A percentile compares a stretch with the other conserved stretches of the same genome.
Evolutionary conservation across 2,888 invertebrate genomes (phyloP).

Genomic region (Macroteleia sp.): DNA sequence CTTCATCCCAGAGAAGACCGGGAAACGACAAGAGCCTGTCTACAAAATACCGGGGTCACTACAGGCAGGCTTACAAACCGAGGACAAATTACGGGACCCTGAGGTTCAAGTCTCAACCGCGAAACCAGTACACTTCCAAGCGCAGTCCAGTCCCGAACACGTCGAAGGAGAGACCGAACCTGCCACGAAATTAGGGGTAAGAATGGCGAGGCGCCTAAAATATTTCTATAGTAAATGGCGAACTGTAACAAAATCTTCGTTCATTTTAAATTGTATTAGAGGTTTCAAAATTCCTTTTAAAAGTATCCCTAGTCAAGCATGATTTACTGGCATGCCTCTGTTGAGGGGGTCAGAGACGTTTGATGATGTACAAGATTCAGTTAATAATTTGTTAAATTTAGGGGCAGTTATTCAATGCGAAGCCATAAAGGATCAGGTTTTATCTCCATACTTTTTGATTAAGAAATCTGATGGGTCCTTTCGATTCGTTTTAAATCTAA

Average conservation of each 20-base stretch:
- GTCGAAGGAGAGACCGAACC: no score
- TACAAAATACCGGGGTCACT: no score
- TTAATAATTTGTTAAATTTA: conserved; percentile 1
- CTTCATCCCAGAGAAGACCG: no score
- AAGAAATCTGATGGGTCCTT: conserved; percentile 41
- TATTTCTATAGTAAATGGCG: background rate
- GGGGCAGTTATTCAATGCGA: conserved; percentile 25
- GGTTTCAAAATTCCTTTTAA: conserved; percentile 38
- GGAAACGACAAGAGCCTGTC: no score
- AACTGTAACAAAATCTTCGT: background rate
- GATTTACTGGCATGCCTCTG: background rate
- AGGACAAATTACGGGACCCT: no score
- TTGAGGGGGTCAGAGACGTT: background rate
- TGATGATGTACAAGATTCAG: background rate
- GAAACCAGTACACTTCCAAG: background rate
- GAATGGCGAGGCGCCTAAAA: background rate
- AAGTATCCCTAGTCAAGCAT: conserved; percentile 1
- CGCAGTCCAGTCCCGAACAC: background rate
- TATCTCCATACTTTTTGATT: conserved; percentile 40
- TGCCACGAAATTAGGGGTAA: conserved; percentile 1
- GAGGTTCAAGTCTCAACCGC: no score
- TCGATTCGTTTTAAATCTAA: conserved; percentile 55
- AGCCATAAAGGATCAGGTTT: conserved; percentile 26
- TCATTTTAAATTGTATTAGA: conserved; percentile 31
- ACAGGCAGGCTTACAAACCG: no score